These are phyloP conservation scores for Astropecten irregularis DNA, from an alignment of 53 echinoderm and acorn worm species.

Conservation along the genomic window DNA sequence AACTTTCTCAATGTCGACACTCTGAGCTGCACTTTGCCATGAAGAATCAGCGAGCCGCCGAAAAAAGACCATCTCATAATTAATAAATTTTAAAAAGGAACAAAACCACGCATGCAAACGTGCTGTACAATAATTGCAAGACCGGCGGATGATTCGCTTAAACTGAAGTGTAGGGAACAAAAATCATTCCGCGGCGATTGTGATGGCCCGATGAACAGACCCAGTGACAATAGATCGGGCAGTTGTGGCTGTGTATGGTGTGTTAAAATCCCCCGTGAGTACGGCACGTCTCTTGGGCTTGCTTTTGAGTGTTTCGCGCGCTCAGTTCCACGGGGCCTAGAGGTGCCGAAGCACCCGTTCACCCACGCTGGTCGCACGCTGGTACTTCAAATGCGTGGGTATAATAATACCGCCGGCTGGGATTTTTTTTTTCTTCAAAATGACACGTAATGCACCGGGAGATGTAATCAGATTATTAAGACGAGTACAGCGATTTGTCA, in stretches of 20 bases:
- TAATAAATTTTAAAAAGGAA: neutral
- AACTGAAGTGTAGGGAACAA: neutral
- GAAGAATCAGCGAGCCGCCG: neutral
- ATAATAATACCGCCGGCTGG: too few relatives aligned
- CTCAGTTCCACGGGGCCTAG: neutral
- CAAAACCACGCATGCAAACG: conserved; percentile 1
- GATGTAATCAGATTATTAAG: conserved; percentile 75
- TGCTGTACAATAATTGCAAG: conserved; percentile 24
- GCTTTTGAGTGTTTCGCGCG: neutral
- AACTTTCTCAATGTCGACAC: too few relatives aligned
- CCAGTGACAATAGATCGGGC: neutral
- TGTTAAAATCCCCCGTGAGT: conserved; percentile 31
- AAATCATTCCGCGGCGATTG: conserved; percentile 23
- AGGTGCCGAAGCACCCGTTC: neutral
- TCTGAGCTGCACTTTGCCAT: too few relatives aligned
- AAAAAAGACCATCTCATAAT: neutral
- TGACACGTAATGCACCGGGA: conserved; percentile 67
- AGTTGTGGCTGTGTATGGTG: conserved; percentile 4
- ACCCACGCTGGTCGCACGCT: neutral
- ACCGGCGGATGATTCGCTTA: neutral
- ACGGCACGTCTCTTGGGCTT: conserved; percentile 2
- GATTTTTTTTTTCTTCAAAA: conserved; percentile 37
- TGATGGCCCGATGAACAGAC: conserved; percentile 17
- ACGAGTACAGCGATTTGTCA: conserved; percentile 76
- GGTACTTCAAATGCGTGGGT: neutral